Conservation (phyloP, 1,140 invertebrate species). For the Sinella curviseta region DNA sequence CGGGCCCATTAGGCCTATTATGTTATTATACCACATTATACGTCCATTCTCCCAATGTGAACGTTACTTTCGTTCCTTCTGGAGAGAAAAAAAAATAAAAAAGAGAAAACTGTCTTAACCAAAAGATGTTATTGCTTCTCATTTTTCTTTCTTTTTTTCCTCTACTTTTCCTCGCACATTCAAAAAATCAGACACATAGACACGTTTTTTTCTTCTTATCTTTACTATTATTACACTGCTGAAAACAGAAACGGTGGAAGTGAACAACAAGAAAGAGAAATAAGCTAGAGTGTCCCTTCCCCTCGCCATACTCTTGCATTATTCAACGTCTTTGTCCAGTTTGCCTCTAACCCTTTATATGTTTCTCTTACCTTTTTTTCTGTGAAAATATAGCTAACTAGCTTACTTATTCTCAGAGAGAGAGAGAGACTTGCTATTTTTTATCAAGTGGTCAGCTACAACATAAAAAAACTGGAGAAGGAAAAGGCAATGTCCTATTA, state of each 20-base stretch:
- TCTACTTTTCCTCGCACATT: constrained; percentile 7
- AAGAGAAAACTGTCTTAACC: background rate
- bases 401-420: too few species aligned
- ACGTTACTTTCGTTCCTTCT: background rate
- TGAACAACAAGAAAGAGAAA: too few species aligned
- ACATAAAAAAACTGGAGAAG: too few species aligned
- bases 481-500: too few species aligned
- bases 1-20: background rate
- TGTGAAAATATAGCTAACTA: background rate
- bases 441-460: too few species aligned
- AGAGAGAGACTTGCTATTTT: too few species aligned
- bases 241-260: too few species aligned
- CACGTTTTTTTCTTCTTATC: background rate
- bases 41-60: background rate
- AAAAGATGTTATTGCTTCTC: constrained; percentile 7
- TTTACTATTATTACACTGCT: too few species aligned
- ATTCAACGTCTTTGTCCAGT: constrained; percentile 5
- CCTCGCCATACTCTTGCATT: constrained; percentile 6
- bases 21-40: constrained; percentile 18
- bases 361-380: background rate
- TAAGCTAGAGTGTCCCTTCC: too few species aligned
- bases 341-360: constrained; percentile 1
- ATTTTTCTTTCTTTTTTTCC: constrained; percentile 19
- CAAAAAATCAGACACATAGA: background rate
- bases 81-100: background rate